phyloP scores from a whole-genome alignment of 2,888 invertebrate genomes.

The Drosophila nigricruria region DNA sequence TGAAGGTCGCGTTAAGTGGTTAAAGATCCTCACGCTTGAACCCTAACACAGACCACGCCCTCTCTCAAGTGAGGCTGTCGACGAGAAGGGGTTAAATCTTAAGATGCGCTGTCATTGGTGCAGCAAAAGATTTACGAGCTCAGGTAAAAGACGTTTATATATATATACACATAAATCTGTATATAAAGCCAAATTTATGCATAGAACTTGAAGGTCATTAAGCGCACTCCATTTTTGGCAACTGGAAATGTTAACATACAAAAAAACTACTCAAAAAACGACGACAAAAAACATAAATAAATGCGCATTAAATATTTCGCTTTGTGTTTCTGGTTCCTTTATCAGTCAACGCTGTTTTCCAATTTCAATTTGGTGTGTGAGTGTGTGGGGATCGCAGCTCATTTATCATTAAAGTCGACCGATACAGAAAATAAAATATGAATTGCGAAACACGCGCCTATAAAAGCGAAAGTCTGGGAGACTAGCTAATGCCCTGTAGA shows the following conservation, averaged over 20 bases:
- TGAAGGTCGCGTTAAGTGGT: constrained; percentile 46
- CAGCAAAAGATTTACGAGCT: constrained; percentile 51
- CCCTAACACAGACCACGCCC: constrained; percentile 52
- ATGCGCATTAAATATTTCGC: constrained; percentile 24
- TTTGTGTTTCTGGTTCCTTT: constrained; percentile 37
- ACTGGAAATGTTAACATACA: constrained; percentile 49
- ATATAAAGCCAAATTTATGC: constrained; percentile 51
- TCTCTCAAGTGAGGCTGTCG: constrained; percentile 23
- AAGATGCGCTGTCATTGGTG: constrained; percentile 67
- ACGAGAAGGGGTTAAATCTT: constrained; percentile 51
- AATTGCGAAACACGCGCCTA: constrained; percentile 60
- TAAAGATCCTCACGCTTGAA: constrained; percentile 47
- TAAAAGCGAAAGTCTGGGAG: constrained; percentile 21
- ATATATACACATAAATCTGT: neutral
- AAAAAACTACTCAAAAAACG: neutral
- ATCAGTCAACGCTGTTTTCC: constrained; percentile 50
- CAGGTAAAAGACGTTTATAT: constrained; percentile 48
- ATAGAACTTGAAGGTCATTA: constrained; percentile 40
- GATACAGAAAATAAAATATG: constrained; percentile 25
- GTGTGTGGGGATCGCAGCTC: constrained; percentile 48
- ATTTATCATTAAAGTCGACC: constrained; percentile 60
- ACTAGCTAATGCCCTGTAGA: constrained; percentile 12
- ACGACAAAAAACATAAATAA: constrained; percentile 19
- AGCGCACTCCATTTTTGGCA: constrained; percentile 63
- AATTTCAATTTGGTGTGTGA: constrained; percentile 33